These are phyloP conservation scores for Lithobius niger DNA, from an alignment of 1,140 invertebrate genomes.

Conservation along the genomic window DNA sequence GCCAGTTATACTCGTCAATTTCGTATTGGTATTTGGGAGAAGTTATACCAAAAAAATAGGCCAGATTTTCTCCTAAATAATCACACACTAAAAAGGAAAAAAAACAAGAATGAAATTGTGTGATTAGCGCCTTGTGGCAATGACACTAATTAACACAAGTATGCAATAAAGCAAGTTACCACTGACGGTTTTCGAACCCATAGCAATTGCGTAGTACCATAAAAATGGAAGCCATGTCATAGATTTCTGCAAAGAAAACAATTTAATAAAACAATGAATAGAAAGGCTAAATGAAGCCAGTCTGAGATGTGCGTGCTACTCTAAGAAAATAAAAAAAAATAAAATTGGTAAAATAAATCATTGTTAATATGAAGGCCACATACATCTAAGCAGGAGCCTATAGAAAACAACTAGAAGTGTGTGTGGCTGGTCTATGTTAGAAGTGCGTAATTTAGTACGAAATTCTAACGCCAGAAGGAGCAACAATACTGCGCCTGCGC, in stretches of 20 bases:
- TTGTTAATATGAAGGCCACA: too few species aligned
- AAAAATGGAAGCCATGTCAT: constrained; percentile 58
- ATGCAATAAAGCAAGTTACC: constrained; percentile 11
- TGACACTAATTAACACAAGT: neutral
- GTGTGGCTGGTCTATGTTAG: too few species aligned
- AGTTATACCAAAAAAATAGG: constrained; percentile 77
- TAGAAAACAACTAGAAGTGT: too few species aligned
- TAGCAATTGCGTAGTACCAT: constrained; percentile 46
- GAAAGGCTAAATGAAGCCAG: too few species aligned
- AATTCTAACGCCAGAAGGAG: too few species aligned
- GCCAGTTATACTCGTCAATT: constrained; percentile 60
- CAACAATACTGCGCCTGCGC: too few species aligned
- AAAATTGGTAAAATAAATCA: too few species aligned
- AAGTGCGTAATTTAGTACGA: too few species aligned
- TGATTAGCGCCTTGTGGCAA: neutral
- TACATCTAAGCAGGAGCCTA: too few species aligned
- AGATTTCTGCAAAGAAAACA: constrained; percentile 38
- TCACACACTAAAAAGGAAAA: constrained; percentile 48
- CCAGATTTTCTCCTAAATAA: constrained; percentile 65
- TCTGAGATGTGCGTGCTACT: too few species aligned
- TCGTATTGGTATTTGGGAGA: constrained; percentile 82
- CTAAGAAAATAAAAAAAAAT: too few species aligned
- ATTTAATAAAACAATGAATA: too few species aligned
- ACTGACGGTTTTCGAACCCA: constrained; percentile 46
- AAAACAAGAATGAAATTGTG: constrained; percentile 9